These are phyloP conservation scores for Drosophila busckii DNA, from an alignment of 1,140 invertebrate genomes.

Conservation along the genomic window DNA sequence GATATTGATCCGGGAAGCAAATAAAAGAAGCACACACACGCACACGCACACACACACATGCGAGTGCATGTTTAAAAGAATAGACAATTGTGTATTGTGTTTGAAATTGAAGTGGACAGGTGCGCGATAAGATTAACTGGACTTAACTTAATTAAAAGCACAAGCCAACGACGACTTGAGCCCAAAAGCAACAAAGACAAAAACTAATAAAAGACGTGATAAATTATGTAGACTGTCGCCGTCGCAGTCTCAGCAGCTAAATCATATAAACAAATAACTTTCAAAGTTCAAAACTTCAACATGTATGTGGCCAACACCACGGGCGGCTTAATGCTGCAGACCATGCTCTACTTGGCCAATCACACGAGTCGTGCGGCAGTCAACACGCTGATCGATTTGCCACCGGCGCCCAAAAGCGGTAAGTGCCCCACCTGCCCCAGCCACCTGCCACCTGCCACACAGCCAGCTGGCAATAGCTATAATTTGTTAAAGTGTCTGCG, in stretches of 20 bases:
- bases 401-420: constrained; percentile 71
- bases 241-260: neutral
- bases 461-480: constrained; percentile 2
- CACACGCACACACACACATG: constrained; percentile 5
- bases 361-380: constrained; percentile 72
- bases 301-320: constrained; percentile 76
- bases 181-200: constrained; percentile 9
- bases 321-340: constrained; percentile 73
- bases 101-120: constrained; percentile 11
- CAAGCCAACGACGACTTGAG: constrained; percentile 16
- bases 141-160: constrained; percentile 45
- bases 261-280: neutral
- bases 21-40: constrained; percentile 13
- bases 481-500: too few relatives aligned
- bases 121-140: constrained; percentile 57
- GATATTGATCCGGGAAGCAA: constrained; percentile 3
- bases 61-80: constrained; percentile 5
- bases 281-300: neutral
- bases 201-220: neutral
- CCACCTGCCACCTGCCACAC: neutral
- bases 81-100: neutral
- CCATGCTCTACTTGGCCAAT: constrained; percentile 77
- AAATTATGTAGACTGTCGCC: constrained; percentile 25
- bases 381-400: constrained; percentile 67
- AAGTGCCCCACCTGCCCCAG: constrained; percentile 31